A percentile compares a stretch with the other conserved stretches of the same genome.
Conservation (phyloP, 35 echinoderm and acorn worm genomes). For the Strongylocentrotus purpuratus region DNA sequence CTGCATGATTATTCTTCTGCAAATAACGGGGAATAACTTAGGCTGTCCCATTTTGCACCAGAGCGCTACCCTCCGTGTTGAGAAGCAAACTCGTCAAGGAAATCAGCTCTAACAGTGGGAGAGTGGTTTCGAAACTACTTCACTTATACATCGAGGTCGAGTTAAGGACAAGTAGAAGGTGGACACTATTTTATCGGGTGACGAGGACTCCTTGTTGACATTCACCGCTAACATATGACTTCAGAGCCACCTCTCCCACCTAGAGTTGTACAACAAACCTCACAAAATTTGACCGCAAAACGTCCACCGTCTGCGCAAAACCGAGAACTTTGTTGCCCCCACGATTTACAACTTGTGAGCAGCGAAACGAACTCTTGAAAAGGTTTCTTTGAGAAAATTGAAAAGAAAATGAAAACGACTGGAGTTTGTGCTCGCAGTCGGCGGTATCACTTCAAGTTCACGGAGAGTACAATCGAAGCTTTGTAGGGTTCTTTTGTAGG, state of each 20-base stretch:
- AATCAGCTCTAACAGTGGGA: not conserved
- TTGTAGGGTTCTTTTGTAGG: not conserved
- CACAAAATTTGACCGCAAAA: not conserved
- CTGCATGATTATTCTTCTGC: no score
- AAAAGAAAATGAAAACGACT: not conserved
- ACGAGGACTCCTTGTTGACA: not conserved
- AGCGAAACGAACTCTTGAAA: not conserved
- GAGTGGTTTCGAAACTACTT: not conserved
- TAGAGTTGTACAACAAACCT: conserved; percentile 8
- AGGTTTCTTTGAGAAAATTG: not conserved
- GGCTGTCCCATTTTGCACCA: not conserved
- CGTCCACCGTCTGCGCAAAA: not conserved
- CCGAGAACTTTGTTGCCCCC: not conserved
- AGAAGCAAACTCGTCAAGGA: not conserved
- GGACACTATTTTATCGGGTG: not conserved
- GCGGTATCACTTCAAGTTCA: conserved; percentile 14
- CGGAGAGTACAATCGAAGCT: conserved; percentile 14
- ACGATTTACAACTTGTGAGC: not conserved
- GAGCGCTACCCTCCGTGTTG: not conserved
- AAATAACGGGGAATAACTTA: no score
- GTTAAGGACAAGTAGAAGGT: not conserved
- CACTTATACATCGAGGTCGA: not conserved
- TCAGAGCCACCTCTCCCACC: not conserved
- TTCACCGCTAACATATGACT: not conserved
- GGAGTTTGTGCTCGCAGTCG: not conserved